Conservation (phyloP, 2,888 invertebrate species). For the Ecliptopera silaceata region DNA sequence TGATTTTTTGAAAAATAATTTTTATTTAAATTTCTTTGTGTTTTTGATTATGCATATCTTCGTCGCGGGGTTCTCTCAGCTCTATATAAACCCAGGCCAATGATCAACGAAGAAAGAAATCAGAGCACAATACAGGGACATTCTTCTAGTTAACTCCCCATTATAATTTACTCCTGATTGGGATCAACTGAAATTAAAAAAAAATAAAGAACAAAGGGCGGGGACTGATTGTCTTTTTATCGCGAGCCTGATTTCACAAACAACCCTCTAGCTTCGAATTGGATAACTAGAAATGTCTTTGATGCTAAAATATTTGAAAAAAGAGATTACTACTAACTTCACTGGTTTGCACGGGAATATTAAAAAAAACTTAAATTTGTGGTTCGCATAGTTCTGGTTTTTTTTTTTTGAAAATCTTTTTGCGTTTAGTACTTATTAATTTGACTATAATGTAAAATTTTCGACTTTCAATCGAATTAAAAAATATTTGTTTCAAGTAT, state of each 20-base stretch:
- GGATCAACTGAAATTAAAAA: conserved; percentile 82
- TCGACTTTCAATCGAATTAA: too few species aligned
- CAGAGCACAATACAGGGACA: conserved; percentile 74
- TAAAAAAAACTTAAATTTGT: too few species aligned
- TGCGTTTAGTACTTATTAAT: too few species aligned
- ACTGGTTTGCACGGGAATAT: too few species aligned
- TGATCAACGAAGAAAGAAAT: conserved; percentile 64
- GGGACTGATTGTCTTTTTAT: conserved; percentile 72
- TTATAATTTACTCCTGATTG: conserved; percentile 82
- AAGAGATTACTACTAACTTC: not conserved
- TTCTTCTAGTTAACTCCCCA: conserved; percentile 78
- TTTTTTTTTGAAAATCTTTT: too few species aligned
- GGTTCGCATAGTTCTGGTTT: too few species aligned
- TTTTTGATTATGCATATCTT: too few species aligned
- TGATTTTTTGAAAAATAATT: too few species aligned
- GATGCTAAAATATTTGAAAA: conserved; percentile 7
- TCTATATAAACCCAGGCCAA: conserved; percentile 65
- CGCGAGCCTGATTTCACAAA: conserved; percentile 77
- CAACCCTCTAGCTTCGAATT: conserved; percentile 58
- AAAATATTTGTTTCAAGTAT: too few species aligned
- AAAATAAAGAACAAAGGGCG: conserved; percentile 76
- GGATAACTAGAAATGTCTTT: conserved; percentile 58
- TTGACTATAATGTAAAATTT: too few species aligned
- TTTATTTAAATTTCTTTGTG: too few species aligned
- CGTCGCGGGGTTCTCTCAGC: conserved; percentile 39